Base-by-base conservation (phyloP, 2,888 invertebrate species). In the Allygus modestus region DNA sequence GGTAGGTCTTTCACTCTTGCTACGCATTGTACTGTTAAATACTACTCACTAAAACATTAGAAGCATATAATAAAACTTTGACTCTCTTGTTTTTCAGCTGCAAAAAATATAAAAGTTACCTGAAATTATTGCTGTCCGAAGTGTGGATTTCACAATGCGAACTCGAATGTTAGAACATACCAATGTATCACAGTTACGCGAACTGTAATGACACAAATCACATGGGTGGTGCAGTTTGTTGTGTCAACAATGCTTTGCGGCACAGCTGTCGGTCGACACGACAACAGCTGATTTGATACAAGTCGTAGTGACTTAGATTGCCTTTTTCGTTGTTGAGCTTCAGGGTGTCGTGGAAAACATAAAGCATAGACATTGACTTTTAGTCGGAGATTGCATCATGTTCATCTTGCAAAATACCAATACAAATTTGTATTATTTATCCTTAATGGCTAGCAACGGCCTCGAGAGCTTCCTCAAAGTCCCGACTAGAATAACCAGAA, bases 101-200 rank as follows among this genome's bases (percentile, higher is more conserved):
- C 33, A 46, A 12, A 26, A 20, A 20, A 15, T 15, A 23, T 23
- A 43, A 9, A 9, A 79, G 9, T 46, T 43, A 28, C 79, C 79
- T 79, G 20, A 79, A 1, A 46, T 79, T 17, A 12, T 79, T 79
- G 5, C 46, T 79, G 1, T 46, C 79, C 12, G 46, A 79, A 46
- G 43, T 79, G 20, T 79, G 79, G 79, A 79, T 79, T 31, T 31
- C 46, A 15, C 31, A 51, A 15, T n/a, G 7, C 20, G 81, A 81
- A 31, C 23, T 51, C 1, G n/a, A 51, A 0, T 26, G 54, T 23
- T 54, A 81, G 54, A 54, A 28, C 0, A 54, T 81, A 26, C 46
- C 31, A 28, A 51, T 28, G 26, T 81, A 51, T 31, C 41, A 51
- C 33, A 11, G 12, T 28, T 51, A 81, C 26, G 81, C 81, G 17